These are phyloP conservation scores for Rhorus exstirpatorius DNA, from an alignment of 2,888 invertebrate species.

Conservation along the genomic window DNA sequence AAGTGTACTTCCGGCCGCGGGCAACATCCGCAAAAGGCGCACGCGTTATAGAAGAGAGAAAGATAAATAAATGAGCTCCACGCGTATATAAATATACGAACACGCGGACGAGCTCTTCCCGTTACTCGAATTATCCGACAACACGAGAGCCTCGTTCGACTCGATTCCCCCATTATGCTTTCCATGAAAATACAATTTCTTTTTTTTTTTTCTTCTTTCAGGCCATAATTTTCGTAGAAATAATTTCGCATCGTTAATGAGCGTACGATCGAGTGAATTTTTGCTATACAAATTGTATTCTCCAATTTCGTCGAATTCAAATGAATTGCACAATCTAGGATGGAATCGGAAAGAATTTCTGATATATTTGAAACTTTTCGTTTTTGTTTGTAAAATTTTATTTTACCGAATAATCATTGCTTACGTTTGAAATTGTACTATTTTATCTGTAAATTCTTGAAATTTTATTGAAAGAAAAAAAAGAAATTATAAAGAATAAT, in stretches of 20 bases:
- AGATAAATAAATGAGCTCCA: slow-evolving; percentile 39
- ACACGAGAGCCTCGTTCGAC: slow-evolving; percentile 20
- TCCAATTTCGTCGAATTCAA: too few relatives aligned
- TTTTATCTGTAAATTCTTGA: too few relatives aligned
- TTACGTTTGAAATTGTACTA: too few relatives aligned
- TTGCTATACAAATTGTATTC: too few relatives aligned
- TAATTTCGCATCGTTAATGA: too few relatives aligned
- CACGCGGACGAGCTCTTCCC: slow-evolving; percentile 60
- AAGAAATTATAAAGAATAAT: too few relatives aligned
- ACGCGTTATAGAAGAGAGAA: slow-evolving; percentile 24
- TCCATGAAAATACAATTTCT: slow-evolving; percentile 15
- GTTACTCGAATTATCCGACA: slow-evolving; percentile 58
- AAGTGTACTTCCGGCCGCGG: slow-evolving; percentile 65
- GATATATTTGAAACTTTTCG: not conserved
- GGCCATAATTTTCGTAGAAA: slow-evolving; percentile 2
- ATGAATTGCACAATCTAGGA: too few relatives aligned
- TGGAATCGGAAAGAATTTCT: too few relatives aligned
- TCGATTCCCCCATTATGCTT: slow-evolving; percentile 1
- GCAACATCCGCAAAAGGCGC: slow-evolving; percentile 55
- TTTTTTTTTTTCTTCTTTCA: slow-evolving; percentile 15
- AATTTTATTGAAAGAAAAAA: too few relatives aligned
- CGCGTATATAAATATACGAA: not conserved
- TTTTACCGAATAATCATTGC: too few relatives aligned
- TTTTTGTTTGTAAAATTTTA: not conserved
- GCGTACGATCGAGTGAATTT: too few relatives aligned